Conservation (phyloP, 2,888 invertebrate species). For the Tachystola acroxantha region DNA sequence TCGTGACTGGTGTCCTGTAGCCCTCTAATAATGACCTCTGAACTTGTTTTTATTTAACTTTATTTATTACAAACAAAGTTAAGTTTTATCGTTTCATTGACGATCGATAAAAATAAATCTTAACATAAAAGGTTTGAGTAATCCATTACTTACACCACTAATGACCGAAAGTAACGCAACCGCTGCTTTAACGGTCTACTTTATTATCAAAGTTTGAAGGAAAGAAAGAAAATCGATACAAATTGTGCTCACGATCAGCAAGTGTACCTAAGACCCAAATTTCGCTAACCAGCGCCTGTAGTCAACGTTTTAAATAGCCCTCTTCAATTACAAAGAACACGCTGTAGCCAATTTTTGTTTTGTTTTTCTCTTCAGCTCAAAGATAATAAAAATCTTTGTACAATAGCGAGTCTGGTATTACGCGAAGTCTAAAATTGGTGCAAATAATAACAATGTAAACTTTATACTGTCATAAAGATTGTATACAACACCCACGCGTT, state of each 20-base stretch:
- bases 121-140: background rate
- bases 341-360: background rate
- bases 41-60: too few relatives aligned
- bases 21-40: too few relatives aligned
- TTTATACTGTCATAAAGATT: conserved; percentile 4
- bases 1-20: too few relatives aligned
- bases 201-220: background rate
- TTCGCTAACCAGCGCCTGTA: too few relatives aligned
- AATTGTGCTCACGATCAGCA: background rate
- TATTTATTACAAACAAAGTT: too few relatives aligned
- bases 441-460: conserved; percentile 4
- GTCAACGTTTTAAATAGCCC: too few relatives aligned
- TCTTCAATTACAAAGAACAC: background rate
- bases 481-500: conserved; percentile 1
- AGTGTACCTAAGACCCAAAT: background rate
- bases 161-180: background rate
- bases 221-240: background rate
- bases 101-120: too few relatives aligned
- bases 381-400: background rate
- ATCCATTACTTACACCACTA: background rate
- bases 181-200: background rate
- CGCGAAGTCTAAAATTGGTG: conserved; percentile 1
- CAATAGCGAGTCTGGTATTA: conserved; percentile 1
- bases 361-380: background rate
- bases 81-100: too few relatives aligned